These are phyloP conservation scores for Phylloscopus trochilus DNA, from an alignment of 2,113 vertebrate species.

Conservation along the genomic window DNA sequence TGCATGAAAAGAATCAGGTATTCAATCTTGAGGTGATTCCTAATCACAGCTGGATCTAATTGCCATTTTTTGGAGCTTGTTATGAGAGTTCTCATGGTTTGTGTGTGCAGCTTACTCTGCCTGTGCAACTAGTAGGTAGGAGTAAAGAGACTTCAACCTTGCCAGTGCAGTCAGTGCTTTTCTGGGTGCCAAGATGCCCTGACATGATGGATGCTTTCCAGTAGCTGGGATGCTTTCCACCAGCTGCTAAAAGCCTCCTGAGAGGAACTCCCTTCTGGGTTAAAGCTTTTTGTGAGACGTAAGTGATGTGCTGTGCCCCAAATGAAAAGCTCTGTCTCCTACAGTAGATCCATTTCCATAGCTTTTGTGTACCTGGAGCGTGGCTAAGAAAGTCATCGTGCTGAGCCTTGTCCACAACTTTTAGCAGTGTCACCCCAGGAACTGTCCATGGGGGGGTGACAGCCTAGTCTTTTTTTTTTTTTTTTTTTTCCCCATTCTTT, in stretches of 20 bases:
- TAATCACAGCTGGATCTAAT: not conserved
- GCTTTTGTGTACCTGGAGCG: not conserved
- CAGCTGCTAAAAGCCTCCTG: not conserved
- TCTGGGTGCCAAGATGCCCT: not conserved
- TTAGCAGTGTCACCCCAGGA: not conserved
- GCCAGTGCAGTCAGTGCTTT: not conserved
- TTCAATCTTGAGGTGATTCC: not conserved
- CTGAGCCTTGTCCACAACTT: not conserved
- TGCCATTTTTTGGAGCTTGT: not conserved
- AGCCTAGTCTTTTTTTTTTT: not conserved
- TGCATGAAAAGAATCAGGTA: not conserved
- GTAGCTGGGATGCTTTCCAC: not conserved
- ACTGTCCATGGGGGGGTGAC: not conserved
- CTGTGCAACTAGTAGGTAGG: not conserved
- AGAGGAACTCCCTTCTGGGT: not conserved
- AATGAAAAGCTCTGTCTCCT: not conserved
- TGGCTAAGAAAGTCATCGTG: not conserved
- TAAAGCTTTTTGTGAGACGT: not conserved
- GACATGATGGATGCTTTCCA: not conserved
- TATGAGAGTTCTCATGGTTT: not conserved
- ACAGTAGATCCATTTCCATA: not conserved
- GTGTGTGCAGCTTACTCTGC: not conserved
- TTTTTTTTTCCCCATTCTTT: not conserved
- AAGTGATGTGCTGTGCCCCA: not conserved
- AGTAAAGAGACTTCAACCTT: not conserved